Conservation (phyloP, 2,113 vertebrate genomes). For the Elephas maximus region DNA sequence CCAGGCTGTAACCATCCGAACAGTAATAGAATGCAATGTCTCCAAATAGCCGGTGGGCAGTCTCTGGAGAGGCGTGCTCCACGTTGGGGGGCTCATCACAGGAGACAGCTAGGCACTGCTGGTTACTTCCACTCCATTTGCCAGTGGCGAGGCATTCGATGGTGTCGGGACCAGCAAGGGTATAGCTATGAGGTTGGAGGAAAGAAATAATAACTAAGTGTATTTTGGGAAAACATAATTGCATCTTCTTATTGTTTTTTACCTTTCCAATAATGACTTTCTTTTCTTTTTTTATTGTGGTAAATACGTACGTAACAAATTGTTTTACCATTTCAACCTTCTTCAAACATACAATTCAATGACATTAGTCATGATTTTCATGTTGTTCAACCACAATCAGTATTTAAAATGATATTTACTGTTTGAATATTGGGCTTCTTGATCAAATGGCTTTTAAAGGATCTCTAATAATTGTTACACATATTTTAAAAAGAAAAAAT, state of each 20-base stretch:
- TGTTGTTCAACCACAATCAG: not conserved
- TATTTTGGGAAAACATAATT: not conserved
- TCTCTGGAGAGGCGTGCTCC: conserved; percentile 95
- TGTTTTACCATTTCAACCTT: not conserved
- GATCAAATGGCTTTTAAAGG: not conserved
- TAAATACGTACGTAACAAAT: not conserved
- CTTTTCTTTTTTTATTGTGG: not conserved
- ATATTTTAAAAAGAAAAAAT: conserved; percentile 41
- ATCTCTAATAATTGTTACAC: conserved; percentile 28
- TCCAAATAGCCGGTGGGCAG: conserved; percentile 95
- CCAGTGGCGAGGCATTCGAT: conserved; percentile 94
- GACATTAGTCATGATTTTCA: not conserved
- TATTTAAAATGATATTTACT: conserved; percentile 29
- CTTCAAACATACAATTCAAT: not conserved
- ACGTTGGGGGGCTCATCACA: conserved; percentile 96
- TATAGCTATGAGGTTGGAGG: conserved; percentile 91
- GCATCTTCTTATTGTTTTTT: not conserved
- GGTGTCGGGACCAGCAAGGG: conserved; percentile 92
- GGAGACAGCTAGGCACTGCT: conserved; percentile 96
- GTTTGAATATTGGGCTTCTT: conserved; percentile 7
- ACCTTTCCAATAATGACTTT: not conserved
- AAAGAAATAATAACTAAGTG: conserved; percentile 40
- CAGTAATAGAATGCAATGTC: conserved; percentile 97
- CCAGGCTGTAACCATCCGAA: conserved; percentile 94
- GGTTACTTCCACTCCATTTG: conserved; percentile 92